Evolutionary conservation across 2,888 invertebrate genomes (phyloP).

Genomic region (Tanytarsus gracilentus): DNA sequence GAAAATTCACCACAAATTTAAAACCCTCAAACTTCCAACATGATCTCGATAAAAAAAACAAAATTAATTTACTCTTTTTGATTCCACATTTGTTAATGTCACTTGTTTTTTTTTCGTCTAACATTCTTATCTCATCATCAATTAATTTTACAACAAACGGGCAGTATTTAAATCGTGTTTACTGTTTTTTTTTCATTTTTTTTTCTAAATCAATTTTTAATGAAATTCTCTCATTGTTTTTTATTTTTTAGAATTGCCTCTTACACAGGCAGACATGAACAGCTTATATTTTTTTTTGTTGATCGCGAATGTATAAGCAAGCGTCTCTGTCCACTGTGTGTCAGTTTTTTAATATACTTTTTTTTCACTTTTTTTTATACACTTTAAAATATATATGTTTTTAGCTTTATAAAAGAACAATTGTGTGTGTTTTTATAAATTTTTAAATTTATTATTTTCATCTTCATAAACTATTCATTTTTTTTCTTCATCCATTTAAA

Average conservation of each 20-base stretch:
- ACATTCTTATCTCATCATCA: slow-evolving; percentile 6
- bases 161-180: slow-evolving; percentile 28
- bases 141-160: slow-evolving; percentile 27
- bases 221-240: background rate
- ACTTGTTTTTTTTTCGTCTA: background rate
- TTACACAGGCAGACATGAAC: background rate
- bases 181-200: background rate
- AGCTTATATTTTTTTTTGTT: background rate
- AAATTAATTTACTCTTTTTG: background rate
- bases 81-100: background rate
- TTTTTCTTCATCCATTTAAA: slow-evolving; percentile 19
- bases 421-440: slow-evolving; percentile 12
- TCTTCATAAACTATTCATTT: slow-evolving; percentile 14
- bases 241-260: slow-evolving; percentile 24
- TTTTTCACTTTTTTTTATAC: slow-evolving; percentile 3
- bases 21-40: no score
- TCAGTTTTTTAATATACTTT: background rate
- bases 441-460: slow-evolving; percentile 23
- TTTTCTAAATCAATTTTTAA: slow-evolving; percentile 21
- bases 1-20: no score
- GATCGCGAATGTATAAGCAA: slow-evolving; percentile 4
- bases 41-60: no score
- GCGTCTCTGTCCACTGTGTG: slow-evolving; percentile 7
- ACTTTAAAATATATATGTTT: slow-evolving; percentile 12
- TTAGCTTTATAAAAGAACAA: slow-evolving; percentile 15